Conservation (phyloP, 2,113 vertebrate species). For the Actinemys pallida region DNA sequence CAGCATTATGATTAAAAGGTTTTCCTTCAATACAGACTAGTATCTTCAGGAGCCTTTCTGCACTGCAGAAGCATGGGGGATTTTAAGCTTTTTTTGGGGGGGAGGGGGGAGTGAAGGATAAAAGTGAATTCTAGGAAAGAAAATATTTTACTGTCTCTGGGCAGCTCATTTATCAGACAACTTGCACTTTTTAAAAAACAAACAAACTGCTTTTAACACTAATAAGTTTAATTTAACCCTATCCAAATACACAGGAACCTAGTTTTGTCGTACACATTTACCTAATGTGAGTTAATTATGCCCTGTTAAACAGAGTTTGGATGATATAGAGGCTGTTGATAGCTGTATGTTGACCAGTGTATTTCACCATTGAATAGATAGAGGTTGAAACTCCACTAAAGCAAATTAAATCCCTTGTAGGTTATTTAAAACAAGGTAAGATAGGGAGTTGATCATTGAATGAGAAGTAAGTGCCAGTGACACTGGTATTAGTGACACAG, state of each 20-base stretch:
- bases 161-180: constrained; percentile 73
- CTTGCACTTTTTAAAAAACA: constrained; percentile 82
- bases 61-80: constrained; percentile 33
- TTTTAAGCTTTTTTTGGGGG: neutral
- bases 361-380: constrained; percentile 34
- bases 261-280: constrained; percentile 62
- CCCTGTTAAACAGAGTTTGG: constrained; percentile 54
- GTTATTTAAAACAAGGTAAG: constrained; percentile 36
- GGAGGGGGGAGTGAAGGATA: constrained; percentile 54
- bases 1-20: constrained; percentile 47
- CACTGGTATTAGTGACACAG: constrained; percentile 54
- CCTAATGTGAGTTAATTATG: constrained; percentile 53
- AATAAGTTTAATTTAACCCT: constrained; percentile 74
- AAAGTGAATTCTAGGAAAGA: constrained; percentile 66
- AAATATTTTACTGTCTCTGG: constrained; percentile 61
- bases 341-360: constrained; percentile 48
- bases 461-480: constrained; percentile 39
- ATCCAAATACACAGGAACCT: constrained; percentile 65
- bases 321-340: constrained; percentile 50
- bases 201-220: constrained; percentile 85
- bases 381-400: constrained; percentile 43
- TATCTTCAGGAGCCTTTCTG: constrained; percentile 43
- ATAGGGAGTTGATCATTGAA: constrained; percentile 41
- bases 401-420: constrained; percentile 49
- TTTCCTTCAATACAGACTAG: constrained; percentile 45